These are phyloP conservation scores for Drosophila fulvimacula DNA, from an alignment of 2,888 invertebrate genomes.

Conservation along the genomic window DNA sequence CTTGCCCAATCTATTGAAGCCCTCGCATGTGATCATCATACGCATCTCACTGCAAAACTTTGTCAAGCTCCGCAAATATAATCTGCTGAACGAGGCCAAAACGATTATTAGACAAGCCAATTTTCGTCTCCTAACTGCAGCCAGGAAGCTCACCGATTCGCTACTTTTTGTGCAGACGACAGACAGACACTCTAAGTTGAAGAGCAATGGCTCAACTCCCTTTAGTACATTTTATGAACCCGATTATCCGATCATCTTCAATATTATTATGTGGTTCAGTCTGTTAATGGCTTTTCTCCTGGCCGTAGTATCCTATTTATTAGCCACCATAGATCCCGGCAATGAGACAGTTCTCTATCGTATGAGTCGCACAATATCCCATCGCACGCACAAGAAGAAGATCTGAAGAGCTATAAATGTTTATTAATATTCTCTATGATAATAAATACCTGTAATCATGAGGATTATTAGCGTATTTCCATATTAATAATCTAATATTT, in stretches of 20 bases:
- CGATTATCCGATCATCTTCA: constrained; percentile 93
- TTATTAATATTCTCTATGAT: constrained; percentile 86
- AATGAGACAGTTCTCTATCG: constrained; percentile 99
- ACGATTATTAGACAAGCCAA: constrained; percentile 82
- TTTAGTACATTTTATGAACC: constrained; percentile 87
- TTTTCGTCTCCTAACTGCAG: constrained; percentile 86
- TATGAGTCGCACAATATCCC: constrained; percentile 91
- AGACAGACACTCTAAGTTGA: too few species aligned
- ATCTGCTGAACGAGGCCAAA: constrained; percentile 71
- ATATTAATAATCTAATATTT: neutral
- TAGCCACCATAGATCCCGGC: constrained; percentile 98
- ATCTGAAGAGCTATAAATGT: constrained; percentile 84
- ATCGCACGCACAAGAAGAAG: constrained; percentile 93
- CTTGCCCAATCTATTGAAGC: constrained; percentile 42
- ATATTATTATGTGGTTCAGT: constrained; percentile 93
- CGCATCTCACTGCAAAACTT: constrained; percentile 69
- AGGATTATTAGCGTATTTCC: neutral
- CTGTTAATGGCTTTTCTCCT: constrained; percentile 89
- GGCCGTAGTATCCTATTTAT: constrained; percentile 91
- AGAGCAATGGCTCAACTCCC: too few species aligned
- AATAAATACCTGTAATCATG: neutral
- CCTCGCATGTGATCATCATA: constrained; percentile 61
- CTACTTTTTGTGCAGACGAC: constrained; percentile 86
- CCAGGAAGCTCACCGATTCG: constrained; percentile 85
- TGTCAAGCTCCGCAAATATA: constrained; percentile 59